Percentiles rank a stretch among this genome's conserved stretches.
Evolutionary conservation across 2,797 vertebrate genomes (phyloP).

Genomic region (Ataeniobius toweri): DNA sequence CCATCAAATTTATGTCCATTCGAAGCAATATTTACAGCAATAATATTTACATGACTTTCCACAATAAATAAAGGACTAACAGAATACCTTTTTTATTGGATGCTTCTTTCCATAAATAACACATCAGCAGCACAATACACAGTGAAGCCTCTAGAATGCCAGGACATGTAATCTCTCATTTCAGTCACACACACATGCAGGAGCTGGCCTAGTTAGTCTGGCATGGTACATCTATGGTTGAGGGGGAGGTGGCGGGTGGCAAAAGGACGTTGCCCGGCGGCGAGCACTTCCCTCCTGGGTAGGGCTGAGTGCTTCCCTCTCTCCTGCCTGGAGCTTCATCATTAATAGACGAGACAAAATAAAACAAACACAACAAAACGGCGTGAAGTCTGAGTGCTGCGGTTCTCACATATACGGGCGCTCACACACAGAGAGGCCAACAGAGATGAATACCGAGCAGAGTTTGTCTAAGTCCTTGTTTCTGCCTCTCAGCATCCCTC

Average conservation of each 20-base stretch:
- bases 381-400: slow-evolving; percentile 48
- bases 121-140: not conserved
- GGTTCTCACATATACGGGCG: slow-evolving; percentile 34
- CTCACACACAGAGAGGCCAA: slow-evolving; percentile 13
- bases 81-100: slow-evolving; percentile 19
- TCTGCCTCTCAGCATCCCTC: slow-evolving; percentile 60
- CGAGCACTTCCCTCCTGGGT: slow-evolving; percentile 50
- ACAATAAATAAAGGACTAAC: slow-evolving; percentile 15
- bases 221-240: slow-evolving; percentile 20
- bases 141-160: not conserved
- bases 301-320: slow-evolving; percentile 66
- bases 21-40: slow-evolving; percentile 31
- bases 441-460: slow-evolving; percentile 30
- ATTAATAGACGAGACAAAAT: slow-evolving; percentile 78
- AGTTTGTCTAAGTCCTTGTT: slow-evolving; percentile 59
- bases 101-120: slow-evolving; percentile 8
- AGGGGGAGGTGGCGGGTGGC: slow-evolving; percentile 27
- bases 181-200: slow-evolving; percentile 35
- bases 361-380: slow-evolving; percentile 77
- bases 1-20: slow-evolving; percentile 32
- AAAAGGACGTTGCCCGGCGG: slow-evolving; percentile 60
- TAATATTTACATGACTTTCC: slow-evolving; percentile 21
- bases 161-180: slow-evolving; percentile 17
- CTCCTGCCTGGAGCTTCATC: slow-evolving; percentile 67
- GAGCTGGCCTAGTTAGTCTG: slow-evolving; percentile 46